A percentile compares a stretch with the other conserved stretches of the same genome.
These are phyloP conservation scores for Austrofundulus limnaeus DNA, from an alignment of 2,113 vertebrate genomes.

Conservation along the genomic window DNA sequence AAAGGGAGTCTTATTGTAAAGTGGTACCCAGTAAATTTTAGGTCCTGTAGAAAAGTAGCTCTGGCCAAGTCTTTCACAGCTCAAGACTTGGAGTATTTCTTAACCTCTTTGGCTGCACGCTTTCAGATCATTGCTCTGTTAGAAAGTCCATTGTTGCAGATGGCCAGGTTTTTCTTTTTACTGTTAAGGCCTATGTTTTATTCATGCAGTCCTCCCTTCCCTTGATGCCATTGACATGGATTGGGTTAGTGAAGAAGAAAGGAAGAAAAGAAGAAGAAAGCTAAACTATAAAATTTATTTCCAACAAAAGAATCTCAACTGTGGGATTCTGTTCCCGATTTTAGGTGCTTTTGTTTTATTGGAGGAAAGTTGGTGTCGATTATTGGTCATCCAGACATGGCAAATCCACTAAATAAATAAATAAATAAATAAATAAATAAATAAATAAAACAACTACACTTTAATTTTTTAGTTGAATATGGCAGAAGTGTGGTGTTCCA, in stretches of 20 bases:
- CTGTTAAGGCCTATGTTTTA: neutral
- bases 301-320: neutral
- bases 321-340: neutral
- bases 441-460: too few species aligned
- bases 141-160: neutral
- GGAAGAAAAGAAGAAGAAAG: too few species aligned
- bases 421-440: too few species aligned
- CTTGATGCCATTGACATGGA: neutral
- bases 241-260: too few species aligned
- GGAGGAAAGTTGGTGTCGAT: neutral
- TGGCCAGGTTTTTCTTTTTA: neutral
- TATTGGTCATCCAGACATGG: too few species aligned
- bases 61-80: neutral
- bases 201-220: neutral
- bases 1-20: too few species aligned
- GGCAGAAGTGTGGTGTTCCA: too few species aligned
- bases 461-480: too few species aligned
- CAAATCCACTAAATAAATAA: too few species aligned
- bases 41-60: neutral
- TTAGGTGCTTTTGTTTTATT: neutral
- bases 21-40: too few species aligned
- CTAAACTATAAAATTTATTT: neutral
- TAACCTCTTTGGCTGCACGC: neutral
- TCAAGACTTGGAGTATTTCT: neutral
- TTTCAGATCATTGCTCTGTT: neutral